Conservation (phyloP, 2,113 vertebrate species). For the Megalops atlanticus region DNA sequence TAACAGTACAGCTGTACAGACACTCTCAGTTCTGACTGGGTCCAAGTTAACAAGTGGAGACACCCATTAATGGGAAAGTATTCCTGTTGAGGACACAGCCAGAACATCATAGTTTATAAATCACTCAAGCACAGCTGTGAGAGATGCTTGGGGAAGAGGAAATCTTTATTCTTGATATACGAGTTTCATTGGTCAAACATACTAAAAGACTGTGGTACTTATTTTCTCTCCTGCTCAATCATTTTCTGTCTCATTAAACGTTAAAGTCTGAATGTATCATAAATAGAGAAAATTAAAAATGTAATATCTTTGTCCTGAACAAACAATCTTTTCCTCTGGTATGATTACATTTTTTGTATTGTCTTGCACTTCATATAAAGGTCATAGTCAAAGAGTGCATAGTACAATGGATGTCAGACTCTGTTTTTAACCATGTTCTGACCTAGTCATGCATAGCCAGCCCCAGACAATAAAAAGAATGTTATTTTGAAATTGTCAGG, state of each 20-base stretch:
- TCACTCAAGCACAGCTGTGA: background rate
- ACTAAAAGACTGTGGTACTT: background rate
- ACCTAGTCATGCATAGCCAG: background rate
- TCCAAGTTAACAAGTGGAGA: background rate
- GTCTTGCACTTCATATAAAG: background rate
- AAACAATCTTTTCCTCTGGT: background rate
- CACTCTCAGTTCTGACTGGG: background rate
- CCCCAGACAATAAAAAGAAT: conserved; percentile 15
- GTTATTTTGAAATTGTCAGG: background rate
- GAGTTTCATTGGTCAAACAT: background rate
- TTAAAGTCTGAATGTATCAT: background rate
- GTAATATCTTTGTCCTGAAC: too few relatives aligned
- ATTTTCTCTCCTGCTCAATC: too few relatives aligned
- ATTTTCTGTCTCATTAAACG: background rate
- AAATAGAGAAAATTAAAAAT: background rate
- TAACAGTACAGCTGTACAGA: background rate
- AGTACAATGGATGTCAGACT: background rate
- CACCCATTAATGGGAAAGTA: background rate
- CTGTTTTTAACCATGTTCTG: background rate
- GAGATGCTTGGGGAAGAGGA: background rate
- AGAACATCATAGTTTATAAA: background rate
- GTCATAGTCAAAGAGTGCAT: background rate
- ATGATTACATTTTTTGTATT: background rate
- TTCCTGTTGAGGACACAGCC: background rate
- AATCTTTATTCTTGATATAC: background rate